Evolutionary conservation across 2,113 vertebrate genomes (phyloP).

Genomic region (Gorsachius goisagi): DNA sequence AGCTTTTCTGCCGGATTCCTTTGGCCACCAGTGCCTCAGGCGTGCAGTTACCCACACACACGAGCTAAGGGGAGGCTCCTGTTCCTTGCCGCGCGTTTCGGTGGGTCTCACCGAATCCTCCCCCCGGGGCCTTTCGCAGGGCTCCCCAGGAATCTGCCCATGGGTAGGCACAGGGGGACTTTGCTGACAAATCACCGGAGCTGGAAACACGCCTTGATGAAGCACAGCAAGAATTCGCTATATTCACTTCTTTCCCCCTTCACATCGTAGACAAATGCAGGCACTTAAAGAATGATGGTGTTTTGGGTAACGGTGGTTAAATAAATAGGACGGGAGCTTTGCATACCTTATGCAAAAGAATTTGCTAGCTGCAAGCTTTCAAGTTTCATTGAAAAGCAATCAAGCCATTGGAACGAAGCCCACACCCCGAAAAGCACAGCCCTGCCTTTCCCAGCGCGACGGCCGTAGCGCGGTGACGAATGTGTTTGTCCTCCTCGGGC

Average conservation of each 20-base stretch:
- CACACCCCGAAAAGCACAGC: not conserved
- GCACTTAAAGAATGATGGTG: not conserved
- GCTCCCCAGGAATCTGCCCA: not conserved
- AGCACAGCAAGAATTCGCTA: not conserved
- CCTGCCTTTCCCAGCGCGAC: not conserved
- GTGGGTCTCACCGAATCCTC: accelerated
- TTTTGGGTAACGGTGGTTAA: not conserved
- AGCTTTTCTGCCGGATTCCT: not conserved
- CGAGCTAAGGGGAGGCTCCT: not conserved
- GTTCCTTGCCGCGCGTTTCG: accelerated
- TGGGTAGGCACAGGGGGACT: not conserved
- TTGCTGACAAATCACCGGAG: not conserved
- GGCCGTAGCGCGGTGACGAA: not conserved
- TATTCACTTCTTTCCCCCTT: not conserved
- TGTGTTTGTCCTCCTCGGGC: not conserved
- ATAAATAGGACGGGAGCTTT: not conserved
- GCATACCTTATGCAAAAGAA: not conserved
- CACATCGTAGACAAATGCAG: not conserved
- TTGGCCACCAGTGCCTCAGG: accelerated
- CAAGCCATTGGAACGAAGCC: not conserved
- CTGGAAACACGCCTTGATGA: not conserved
- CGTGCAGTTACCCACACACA: accelerated
- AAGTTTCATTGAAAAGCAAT: not conserved
- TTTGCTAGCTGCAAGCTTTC: not conserved
- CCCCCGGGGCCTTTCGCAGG: accelerated